Conservation (phyloP, 2,888 invertebrate genomes). For the Synanthedon formicaeformis region DNA sequence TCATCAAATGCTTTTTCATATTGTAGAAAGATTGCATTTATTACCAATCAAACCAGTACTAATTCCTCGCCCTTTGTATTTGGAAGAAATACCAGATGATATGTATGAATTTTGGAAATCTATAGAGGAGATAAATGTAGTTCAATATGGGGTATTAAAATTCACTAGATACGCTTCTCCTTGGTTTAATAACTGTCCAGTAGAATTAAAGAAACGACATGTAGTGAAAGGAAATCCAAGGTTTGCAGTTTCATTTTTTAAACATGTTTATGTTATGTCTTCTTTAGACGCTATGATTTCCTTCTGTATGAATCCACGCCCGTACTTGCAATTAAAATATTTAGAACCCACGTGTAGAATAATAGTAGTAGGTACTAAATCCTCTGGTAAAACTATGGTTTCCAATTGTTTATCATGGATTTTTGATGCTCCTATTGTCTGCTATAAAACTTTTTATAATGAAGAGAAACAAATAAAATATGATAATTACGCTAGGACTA, state of each 20-base stretch:
- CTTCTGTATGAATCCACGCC: constrained; percentile 74
- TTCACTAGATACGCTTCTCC: constrained; percentile 57
- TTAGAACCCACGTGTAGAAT: constrained; percentile 72
- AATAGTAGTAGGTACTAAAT: constrained; percentile 71
- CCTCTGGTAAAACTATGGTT: constrained; percentile 71
- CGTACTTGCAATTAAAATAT: constrained; percentile 67
- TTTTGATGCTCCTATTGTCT: constrained; percentile 58
- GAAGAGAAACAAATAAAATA: constrained; percentile 33
- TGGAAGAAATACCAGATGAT: constrained; percentile 44
- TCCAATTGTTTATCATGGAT: constrained; percentile 66
- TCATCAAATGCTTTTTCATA: constrained; percentile 57
- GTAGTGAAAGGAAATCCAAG: constrained; percentile 61
- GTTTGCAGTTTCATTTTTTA: constrained; percentile 71
- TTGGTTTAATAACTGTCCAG: constrained; percentile 74
- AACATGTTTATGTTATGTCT: constrained; percentile 72
- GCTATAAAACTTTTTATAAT: constrained; percentile 29
- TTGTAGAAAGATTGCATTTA: constrained; percentile 47
- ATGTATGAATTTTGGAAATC: constrained; percentile 51
- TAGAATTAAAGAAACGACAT: constrained; percentile 69
- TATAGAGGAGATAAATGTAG: constrained; percentile 31
- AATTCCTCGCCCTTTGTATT: constrained; percentile 47
- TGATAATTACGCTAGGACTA: constrained; percentile 28
- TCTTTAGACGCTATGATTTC: constrained; percentile 56
- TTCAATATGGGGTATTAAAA: constrained; percentile 26
- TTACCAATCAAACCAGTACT: constrained; percentile 37